Evolutionary conservation across 2,113 vertebrate species (phyloP), one percentile per base, ranked within the genome.

Genomic region (Numida meleagris): DNA sequence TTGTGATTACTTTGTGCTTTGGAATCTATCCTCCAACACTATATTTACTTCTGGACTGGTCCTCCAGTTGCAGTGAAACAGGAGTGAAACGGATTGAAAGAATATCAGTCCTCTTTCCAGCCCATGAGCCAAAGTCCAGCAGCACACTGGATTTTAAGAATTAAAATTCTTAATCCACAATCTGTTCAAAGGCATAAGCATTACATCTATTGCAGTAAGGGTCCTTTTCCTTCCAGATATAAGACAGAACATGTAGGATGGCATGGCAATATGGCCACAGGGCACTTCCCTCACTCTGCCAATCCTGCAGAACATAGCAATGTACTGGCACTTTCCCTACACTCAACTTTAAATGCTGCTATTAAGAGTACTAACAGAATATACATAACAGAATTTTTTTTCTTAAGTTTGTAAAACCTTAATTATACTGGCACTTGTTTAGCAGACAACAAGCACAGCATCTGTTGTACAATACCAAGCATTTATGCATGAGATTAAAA

Each of bases 401-500:
- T 38, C 51, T 76, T 7, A 94, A 96, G 43, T 77, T 66, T 0
- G 0, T 65, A 55, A 93, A 14, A 63, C 27, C 4, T n/a, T 89
- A 76, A 81, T 85, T 10, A 42, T 53, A 21, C 23, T 48, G 24
- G 13, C 51, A 78, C n/a, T 48, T 83, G 20, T 29, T 55, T 1
- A 8, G 2, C 34, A 71, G 25, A 67, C 12, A 83, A 81, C 38
- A 93, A 91, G 61, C 1, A 11, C 40, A 71, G 82, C 80, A 94
- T 71, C 73, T 96, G 33, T 53, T 90, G 55, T 46, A 86, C 63
- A 93, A 59, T 12, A 93, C 18, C 6, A 57, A 46, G 58, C 21
- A 79, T 86, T 88, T 71, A 82, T 53, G 36, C 55, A 88, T 43
- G 16, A 88, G 88, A 94, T 90, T 84, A 89, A 87, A 84, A 76